A percentile compares a stretch with the other conserved stretches of the same genome.
Evolutionary conservation across 30 jellyfish, hydroid and myxozoan species (phyloP).

Genomic region (Hydractinia symbiolongicarpus): DNA sequence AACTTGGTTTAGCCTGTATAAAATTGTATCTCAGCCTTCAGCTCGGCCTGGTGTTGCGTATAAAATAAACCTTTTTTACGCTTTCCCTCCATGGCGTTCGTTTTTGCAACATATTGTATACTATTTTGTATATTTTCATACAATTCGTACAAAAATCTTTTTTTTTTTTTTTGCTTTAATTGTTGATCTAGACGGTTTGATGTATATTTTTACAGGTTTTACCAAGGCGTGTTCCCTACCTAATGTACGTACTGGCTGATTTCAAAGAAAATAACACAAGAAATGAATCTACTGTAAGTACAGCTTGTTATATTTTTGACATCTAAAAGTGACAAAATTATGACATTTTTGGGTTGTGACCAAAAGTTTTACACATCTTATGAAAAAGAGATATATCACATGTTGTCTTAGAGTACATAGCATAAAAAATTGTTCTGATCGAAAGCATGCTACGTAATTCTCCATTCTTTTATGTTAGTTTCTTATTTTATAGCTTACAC

Average conservation of each 20-base stretch:
- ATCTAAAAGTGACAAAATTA: background rate
- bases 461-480: background rate
- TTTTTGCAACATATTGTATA: constrained; percentile 5
- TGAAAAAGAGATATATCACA: background rate
- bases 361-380: too few relatives aligned
- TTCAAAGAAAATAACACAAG: constrained; percentile 79
- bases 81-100: too few relatives aligned
- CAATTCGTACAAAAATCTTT: background rate
- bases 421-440: background rate
- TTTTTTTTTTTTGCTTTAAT: background rate
- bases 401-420: background rate
- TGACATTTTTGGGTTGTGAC: too few relatives aligned
- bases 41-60: too few relatives aligned
- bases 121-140: background rate
- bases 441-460: background rate
- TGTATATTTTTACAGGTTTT: constrained; percentile 45
- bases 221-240: constrained; percentile 77
- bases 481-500: constrained; percentile 51
- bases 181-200: background rate
- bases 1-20: too few relatives aligned
- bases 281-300: constrained; percentile 72
- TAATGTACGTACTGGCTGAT: constrained; percentile 75
- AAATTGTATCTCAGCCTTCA: too few relatives aligned
- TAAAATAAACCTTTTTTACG: too few relatives aligned
- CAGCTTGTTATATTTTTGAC: background rate